Conservation (phyloP, 2,797 vertebrate species). For the Chloroceryle amazona region DNA sequence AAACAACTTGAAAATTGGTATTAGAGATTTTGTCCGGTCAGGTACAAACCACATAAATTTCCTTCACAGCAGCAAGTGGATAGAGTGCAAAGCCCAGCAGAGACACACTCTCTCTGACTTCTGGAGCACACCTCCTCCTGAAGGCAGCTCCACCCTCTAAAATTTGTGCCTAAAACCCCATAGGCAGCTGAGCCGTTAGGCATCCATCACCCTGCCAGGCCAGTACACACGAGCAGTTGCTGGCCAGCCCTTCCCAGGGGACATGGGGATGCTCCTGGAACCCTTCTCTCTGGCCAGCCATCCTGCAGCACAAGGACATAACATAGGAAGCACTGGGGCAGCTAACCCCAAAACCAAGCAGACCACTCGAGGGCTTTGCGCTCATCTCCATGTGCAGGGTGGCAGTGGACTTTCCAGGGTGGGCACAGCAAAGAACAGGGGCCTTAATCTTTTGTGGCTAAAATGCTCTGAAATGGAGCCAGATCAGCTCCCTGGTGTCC, state of each 20-base stretch:
- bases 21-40: constrained; percentile 68
- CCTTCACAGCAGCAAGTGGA: constrained; percentile 22
- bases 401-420: not conserved
- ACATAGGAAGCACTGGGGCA: constrained; percentile 7
- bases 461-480: not conserved
- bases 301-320: not conserved
- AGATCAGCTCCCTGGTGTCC: not conserved
- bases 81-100: constrained; percentile 7
- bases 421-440: not conserved
- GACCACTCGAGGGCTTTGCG: not conserved
- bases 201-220: not conserved
- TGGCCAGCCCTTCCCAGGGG: not conserved
- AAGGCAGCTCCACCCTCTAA: constrained; percentile 73
- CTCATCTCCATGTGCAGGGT: not conserved
- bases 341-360: not conserved
- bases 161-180: not conserved
- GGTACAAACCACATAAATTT: not conserved
- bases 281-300: not conserved
- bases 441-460: not conserved
- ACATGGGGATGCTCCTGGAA: not conserved
- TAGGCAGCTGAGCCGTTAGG: not conserved
- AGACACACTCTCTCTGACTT: not conserved
- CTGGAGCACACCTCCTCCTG: constrained; percentile 50
- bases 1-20: constrained; percentile 10
- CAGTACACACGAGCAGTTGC: not conserved